Evolutionary conservation across 2,113 vertebrate genomes (phyloP).

Genomic region (Lonchura striata): DNA sequence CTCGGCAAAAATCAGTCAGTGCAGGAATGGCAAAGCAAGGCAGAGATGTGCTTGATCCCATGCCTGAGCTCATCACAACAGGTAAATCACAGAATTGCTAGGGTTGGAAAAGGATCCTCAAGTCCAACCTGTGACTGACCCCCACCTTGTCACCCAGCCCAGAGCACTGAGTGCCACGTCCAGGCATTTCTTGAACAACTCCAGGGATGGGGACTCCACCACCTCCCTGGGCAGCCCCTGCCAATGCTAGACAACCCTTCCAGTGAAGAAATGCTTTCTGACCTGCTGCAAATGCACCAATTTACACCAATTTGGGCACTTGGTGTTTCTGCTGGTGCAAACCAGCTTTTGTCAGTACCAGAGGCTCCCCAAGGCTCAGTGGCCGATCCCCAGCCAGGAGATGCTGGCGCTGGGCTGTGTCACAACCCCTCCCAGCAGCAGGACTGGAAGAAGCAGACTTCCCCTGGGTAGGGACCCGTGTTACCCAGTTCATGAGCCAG

Average conservation of each 20-base stretch:
- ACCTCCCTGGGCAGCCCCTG: not conserved
- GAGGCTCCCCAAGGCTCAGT: not conserved
- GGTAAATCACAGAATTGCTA: not conserved
- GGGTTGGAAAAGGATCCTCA: not conserved
- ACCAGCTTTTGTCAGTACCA: not conserved
- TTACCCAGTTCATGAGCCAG: constrained; percentile 93
- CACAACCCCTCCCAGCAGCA: not conserved
- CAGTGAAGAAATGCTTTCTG: not conserved
- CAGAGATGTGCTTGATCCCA: not conserved
- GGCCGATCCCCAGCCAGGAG: not conserved
- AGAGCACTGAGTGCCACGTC: not conserved
- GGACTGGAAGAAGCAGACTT: not conserved
- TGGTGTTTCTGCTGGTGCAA: not conserved
- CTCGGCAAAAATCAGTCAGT: not conserved
- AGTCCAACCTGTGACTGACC: not conserved
- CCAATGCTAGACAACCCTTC: not conserved
- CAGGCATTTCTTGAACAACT: accelerated
- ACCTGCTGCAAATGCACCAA: not conserved
- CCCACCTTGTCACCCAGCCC: not conserved
- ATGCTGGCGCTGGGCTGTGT: not conserved
- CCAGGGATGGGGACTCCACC: not conserved
- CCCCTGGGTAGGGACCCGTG: accelerated
- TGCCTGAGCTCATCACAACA: not conserved
- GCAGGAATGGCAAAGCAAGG: not conserved
- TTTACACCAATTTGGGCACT: not conserved